A percentile compares a stretch with the other conserved stretches of the same genome.
Conservation (phyloP, 1,140 invertebrate genomes). For the Drosophila teissieri region DNA sequence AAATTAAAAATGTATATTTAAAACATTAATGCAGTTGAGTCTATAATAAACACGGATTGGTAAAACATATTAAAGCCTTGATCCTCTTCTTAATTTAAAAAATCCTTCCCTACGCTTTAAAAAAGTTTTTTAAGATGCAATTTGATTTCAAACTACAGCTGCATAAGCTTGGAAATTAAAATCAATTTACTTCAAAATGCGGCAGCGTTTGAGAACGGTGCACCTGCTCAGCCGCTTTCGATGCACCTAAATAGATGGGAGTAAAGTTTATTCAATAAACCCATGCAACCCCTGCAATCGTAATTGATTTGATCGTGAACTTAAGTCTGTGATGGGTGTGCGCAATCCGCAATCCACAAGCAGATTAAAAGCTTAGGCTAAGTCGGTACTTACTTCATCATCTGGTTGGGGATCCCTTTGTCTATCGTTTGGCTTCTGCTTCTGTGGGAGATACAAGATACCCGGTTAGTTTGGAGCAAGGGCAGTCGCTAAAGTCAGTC, state of each 20-base stretch:
- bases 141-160: constrained; percentile 4
- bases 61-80: neutral
- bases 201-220: constrained; percentile 35
- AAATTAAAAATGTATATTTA: too few species aligned
- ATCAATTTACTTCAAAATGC: constrained; percentile 29
- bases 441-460: constrained; percentile 32
- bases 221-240: constrained; percentile 48
- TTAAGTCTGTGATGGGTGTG: constrained; percentile 48
- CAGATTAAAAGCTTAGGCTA: constrained; percentile 34
- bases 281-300: constrained; percentile 4
- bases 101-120: too few species aligned
- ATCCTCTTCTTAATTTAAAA: neutral
- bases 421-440: constrained; percentile 47
- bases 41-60: too few species aligned
- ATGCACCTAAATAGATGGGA: constrained; percentile 24
- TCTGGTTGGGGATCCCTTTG: constrained; percentile 27
- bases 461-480: constrained; percentile 60
- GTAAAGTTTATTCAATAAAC: constrained; percentile 4
- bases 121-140: neutral
- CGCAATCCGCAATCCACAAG: constrained; percentile 22
- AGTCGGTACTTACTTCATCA: constrained; percentile 62
- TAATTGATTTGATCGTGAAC: constrained; percentile 80
- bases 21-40: neutral
- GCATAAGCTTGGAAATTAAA: constrained; percentile 28
- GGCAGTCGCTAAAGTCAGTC: constrained; percentile 65